These are phyloP conservation scores for Sesia bembeciformis DNA, from an alignment of 2,888 invertebrate genomes.

Conservation along the genomic window DNA sequence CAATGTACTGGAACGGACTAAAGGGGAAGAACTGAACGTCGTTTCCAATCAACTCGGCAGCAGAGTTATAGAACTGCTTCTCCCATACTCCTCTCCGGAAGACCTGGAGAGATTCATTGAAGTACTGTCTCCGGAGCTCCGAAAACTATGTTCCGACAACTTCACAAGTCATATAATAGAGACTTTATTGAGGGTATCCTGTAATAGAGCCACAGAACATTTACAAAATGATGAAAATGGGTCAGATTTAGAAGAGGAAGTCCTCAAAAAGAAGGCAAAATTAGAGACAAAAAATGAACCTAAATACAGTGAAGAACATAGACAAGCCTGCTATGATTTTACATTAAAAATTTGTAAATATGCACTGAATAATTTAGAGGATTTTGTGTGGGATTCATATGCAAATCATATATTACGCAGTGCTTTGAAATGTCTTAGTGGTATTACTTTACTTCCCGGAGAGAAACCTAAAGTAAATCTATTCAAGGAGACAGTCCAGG, in stretches of 20 bases:
- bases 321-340: slow-evolving; percentile 76
- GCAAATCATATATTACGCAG: slow-evolving; percentile 85
- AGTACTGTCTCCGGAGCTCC: slow-evolving; percentile 77
- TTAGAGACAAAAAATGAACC: slow-evolving; percentile 19
- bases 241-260: slow-evolving; percentile 15
- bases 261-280: slow-evolving; percentile 37
- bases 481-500: slow-evolving; percentile 32
- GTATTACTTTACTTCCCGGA: slow-evolving; percentile 72
- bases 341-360: slow-evolving; percentile 83
- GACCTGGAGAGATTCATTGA: slow-evolving; percentile 77
- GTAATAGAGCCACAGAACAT: slow-evolving; percentile 62
- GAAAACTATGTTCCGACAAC: slow-evolving; percentile 82
- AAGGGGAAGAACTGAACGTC: slow-evolving; percentile 80
- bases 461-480: slow-evolving; percentile 57
- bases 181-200: slow-evolving; percentile 75
- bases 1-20: slow-evolving; percentile 83
- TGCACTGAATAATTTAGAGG: slow-evolving; percentile 87
- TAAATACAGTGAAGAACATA: slow-evolving; percentile 58
- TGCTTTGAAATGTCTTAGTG: slow-evolving; percentile 80
- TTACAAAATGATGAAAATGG: slow-evolving; percentile 23
- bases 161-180: slow-evolving; percentile 88
- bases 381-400: slow-evolving; percentile 85
- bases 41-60: slow-evolving; percentile 88
- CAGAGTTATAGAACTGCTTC: slow-evolving; percentile 82
- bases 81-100: slow-evolving; percentile 78